phyloP scores from a whole-genome alignment of 1,140 invertebrate species.

The Brachionus rotundiformis region DNA sequence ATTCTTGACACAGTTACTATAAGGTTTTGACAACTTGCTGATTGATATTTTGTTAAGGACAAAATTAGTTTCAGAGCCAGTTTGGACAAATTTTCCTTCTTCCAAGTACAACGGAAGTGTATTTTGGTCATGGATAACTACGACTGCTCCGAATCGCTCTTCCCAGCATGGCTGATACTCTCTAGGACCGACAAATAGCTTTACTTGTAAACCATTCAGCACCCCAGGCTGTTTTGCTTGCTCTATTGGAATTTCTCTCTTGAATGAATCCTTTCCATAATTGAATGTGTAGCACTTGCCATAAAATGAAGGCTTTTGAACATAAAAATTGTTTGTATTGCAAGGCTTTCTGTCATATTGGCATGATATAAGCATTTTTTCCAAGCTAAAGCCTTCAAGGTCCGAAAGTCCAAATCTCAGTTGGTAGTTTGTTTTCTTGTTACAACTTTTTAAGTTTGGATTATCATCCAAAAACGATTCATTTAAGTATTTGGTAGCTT shows the following conservation, averaged over 20 bases:
- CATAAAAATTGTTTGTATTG: not conserved
- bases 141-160: not conserved
- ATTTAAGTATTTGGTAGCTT: not conserved
- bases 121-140: not conserved
- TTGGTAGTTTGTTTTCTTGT: not conserved
- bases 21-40: not conserved
- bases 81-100: not conserved
- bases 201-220: not conserved
- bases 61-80: constrained; percentile 18
- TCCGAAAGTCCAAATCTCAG: not conserved
- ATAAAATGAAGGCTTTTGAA: not conserved
- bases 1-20: constrained; percentile 21
- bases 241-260: not conserved
- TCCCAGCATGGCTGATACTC: constrained; percentile 42
- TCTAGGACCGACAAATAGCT: constrained; percentile 11
- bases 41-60: not conserved
- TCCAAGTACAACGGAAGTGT: not conserved
- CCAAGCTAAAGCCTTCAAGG: not conserved
- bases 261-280: constrained; percentile 13
- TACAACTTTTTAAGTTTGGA: not conserved
- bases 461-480: not conserved
- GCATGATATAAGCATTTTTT: constrained; percentile 29
- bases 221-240: not conserved
- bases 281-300: constrained; percentile 38
- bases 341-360: constrained; percentile 16